Evolutionary conservation across 2,888 invertebrate species (phyloP), one percentile per base, ranked within the genome.

Genomic region (Drosophila colorata): DNA sequence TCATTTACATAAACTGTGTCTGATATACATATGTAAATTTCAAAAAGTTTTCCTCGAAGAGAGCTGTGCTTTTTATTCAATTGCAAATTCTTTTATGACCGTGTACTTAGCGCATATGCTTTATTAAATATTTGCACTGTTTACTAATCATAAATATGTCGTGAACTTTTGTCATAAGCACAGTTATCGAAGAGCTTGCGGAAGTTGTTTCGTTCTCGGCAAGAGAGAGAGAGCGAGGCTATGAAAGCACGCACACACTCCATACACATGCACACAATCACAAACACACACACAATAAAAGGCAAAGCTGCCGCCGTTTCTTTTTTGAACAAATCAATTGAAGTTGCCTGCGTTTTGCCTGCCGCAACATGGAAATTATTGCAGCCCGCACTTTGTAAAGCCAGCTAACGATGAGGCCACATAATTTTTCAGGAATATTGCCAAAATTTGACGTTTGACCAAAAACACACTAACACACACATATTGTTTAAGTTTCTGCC

Each of bases 241-340:
- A 46, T 16, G 41, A 60, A 53, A 57, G 52, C 16, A n/a, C 31
- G 11, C 52, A 53, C 49, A 55, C 40, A 20, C 44, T 31, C 13
- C 47, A 60, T 25, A 33, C 38, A 37, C 41, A 40, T 43, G n/a
- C 38, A 43, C 7, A 59, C 8, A 28, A 20, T 44, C 46, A 60
- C 16, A 31, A 16, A 8, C 49, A 41, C 25, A 14, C 48, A 20
- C 43, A 38, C 31, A 13, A 20, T 9, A 8, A 25, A 14, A 44
- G 0, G 16, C 14, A 31, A 16, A 7, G 13, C 43, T 35, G 25
- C 16, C 37, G 48, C 44, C 43, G 20, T 38, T 41, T 53, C 23
- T 55, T 51, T 72, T 47, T 53, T 69, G 82, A 71, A 85, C 46
- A 83, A 87, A 83, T 83, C 83, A 87, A 83, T 83, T 69, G 56